These are phyloP conservation scores for Spinibarbus caldwelli DNA, from an alignment of 2,797 vertebrate genomes.

Conservation along the genomic window DNA sequence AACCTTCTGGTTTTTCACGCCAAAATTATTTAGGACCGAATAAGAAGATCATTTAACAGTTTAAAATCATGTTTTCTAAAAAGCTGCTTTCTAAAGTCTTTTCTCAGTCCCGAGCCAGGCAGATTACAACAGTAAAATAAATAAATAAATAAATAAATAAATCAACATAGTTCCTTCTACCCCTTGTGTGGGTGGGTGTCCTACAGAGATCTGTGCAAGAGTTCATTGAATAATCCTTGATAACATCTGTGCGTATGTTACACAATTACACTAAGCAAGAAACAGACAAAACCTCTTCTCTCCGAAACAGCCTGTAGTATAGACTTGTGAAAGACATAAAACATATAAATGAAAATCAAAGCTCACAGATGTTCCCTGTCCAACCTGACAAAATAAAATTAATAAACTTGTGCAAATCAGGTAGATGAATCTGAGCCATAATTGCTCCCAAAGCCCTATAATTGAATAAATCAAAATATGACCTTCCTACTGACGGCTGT, in stretches of 20 bases:
- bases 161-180: neutral
- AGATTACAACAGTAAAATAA: neutral
- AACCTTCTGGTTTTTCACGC: neutral
- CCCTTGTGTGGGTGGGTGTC: constrained; percentile 3
- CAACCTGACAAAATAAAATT: neutral
- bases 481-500: too few species aligned
- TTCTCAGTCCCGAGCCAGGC: neutral
- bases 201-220: neutral
- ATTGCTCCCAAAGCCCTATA: too few species aligned
- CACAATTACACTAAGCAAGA: neutral
- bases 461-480: too few species aligned
- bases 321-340: too few species aligned
- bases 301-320: too few species aligned
- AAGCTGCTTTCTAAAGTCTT: neutral
- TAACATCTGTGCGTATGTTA: constrained; percentile 4
- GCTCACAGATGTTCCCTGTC: neutral
- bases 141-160: neutral
- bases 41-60: neutral
- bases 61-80: neutral
- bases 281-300: neutral
- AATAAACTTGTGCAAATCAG: neutral
- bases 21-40: neutral
- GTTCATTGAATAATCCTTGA: neutral
- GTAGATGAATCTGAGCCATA: neutral
- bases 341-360: neutral